Base-by-base conservation (phyloP, 2,888 invertebrate genomes). In the Subacronicta megacephala region DNA sequence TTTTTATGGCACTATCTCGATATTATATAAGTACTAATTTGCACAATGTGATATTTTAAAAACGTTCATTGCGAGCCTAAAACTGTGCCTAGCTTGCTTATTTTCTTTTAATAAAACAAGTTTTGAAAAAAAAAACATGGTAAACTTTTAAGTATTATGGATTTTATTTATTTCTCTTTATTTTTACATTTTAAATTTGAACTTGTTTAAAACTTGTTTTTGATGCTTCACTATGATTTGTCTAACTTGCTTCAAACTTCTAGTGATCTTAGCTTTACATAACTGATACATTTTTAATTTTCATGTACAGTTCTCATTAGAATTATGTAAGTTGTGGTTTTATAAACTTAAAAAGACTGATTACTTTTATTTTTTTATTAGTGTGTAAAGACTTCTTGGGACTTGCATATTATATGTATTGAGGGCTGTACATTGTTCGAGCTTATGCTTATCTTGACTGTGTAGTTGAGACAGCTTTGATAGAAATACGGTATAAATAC, bases 21-120 rank as follows among this genome's bases (percentile, higher is more conserved):
- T 55, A 36, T 38, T 37, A 61, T 66, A 52, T 50, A 44, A 58
- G 9, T 67, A 68, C 69, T 67, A 68, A 68, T 52, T n/a, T 58
- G 68, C 68, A 68, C 53, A 62, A 26, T 31, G 56, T 66, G 52
- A 43, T 46, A 18, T 5, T n/a, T 26, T 54, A 36, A 26, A 15
- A 23, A n/a, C 17, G 16, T 15, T 42, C 41, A 45, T 37, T 38
- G 20, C 29, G 7, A 56, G 47, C 50, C 26, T 26, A 18, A 29
- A 50, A 45, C 47, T 42, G 42, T 55, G 55, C 61, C 51, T 49
- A 38, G 36, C 35, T 29, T 36, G 50, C 43, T 64, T 57, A 23
- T 41, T 50, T 53, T 1, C 17, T 15, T 41, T 23, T 50, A 26
- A 40, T 42, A 20, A n/a, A 17, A 29, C 17, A 37, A 50, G 46